Evolutionary conservation across 53 echinoderm and acorn worm species (phyloP), one percentile per base, ranked within the genome.

Genomic region (Hippasteria phrygiana): DNA sequence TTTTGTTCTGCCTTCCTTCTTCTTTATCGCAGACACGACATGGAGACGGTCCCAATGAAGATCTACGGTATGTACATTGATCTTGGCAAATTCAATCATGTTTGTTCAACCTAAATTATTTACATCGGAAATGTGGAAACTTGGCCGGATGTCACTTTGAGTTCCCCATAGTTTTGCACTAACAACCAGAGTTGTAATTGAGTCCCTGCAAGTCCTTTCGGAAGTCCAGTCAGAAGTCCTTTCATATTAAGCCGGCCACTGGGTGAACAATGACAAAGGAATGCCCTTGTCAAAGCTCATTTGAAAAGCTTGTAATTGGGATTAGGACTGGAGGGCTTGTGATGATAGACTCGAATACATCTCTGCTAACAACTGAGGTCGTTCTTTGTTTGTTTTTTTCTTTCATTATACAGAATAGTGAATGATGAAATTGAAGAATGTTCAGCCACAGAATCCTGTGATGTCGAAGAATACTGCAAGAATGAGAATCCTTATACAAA

Each of bases 21-120:
- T 76, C 33, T 59, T 64, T 77, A 64, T 32, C 77, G 45, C 90
- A 90, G 90, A 59, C 90, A 90, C 66, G 90, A 90, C 63, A 73
- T 90, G 55, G 90, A 90, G 38, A 73, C 90, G 3, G 81, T 90
- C 31, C 90, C 82, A 13, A 90, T 90, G 90, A 90, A 90, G 90
- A 62, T 81, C 36, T 90, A 90, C 45, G 90, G 90, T 89, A 70
- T 47, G 65, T 83, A 83, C 34, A 65, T 65, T 65, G 26, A 6
- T 9, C 29, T 37, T 10, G 11, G 36, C 33, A 36, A 35, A 0
- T 67, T 33, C 9, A 73, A 73, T 14, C 27, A 42, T 22, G 12
- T 73, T 5, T 73, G 16, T 43, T 7, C 41, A 32, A 73, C 27
- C 16, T 36, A 33, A 35, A 67, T 35, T 67, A 4, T 27, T 65